These are phyloP conservation scores for Darevskia nairensis DNA, from an alignment of 2,797 vertebrate species.

Conservation along the genomic window DNA sequence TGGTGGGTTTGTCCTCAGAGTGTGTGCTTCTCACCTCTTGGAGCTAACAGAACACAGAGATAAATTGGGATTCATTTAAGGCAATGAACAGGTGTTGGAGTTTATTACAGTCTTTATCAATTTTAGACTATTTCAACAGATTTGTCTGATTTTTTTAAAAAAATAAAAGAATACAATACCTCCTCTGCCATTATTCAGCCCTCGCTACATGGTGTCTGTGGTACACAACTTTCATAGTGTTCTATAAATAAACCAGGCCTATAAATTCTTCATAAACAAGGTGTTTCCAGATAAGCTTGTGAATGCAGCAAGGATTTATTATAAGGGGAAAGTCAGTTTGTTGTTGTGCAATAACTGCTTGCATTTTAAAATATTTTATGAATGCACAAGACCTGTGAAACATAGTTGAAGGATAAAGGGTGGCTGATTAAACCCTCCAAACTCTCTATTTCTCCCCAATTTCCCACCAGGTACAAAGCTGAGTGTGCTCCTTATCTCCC, in stretches of 20 bases:
- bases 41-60: slow-evolving; percentile 51
- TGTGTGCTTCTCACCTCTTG: slow-evolving; percentile 47
- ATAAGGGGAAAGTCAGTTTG: not conserved
- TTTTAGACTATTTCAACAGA: slow-evolving; percentile 49
- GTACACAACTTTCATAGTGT: slow-evolving; percentile 48
- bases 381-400: not conserved
- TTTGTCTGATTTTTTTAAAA: slow-evolving; percentile 44
- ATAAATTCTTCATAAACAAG: slow-evolving; percentile 72
- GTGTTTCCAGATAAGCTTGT: slow-evolving; percentile 51
- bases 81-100: slow-evolving; percentile 53
- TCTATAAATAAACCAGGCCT: slow-evolving; percentile 72
- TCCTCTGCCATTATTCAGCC: slow-evolving; percentile 43
- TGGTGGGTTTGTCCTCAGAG: slow-evolving; percentile 38
- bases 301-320: slow-evolving; percentile 47
- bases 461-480: slow-evolving; percentile 2
- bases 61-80: slow-evolving; percentile 59
- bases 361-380: not conserved
- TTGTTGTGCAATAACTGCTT: slow-evolving; percentile 8
- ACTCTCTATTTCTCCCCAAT: too few relatives aligned
- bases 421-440: slow-evolving; percentile 5
- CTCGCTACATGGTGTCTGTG: slow-evolving; percentile 26
- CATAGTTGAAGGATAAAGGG: not conserved
- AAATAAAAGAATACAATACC: slow-evolving; percentile 45
- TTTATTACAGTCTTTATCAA: slow-evolving; percentile 62
- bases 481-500: not conserved